These are phyloP conservation scores for Acanthosepion lycidas DNA, from an alignment of 2,888 invertebrate species.

Conservation along the genomic window DNA sequence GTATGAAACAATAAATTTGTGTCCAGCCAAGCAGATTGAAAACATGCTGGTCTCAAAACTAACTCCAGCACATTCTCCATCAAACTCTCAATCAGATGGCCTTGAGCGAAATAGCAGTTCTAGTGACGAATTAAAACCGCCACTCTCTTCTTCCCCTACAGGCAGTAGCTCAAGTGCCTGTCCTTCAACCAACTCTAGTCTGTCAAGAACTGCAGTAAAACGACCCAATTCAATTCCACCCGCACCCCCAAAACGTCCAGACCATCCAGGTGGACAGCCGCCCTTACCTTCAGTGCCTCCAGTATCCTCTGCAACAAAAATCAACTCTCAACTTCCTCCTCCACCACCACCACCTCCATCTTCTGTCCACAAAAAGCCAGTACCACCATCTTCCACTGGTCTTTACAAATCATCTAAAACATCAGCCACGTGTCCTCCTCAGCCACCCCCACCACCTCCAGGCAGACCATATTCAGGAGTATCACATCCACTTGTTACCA, in stretches of 20 bases:
- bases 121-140: neutral
- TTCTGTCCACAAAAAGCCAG: neutral
- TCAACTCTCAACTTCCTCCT: neutral
- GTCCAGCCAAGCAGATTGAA: neutral
- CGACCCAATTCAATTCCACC: slow-evolving; percentile 24
- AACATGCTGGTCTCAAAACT: neutral
- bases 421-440: neutral
- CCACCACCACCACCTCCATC: neutral
- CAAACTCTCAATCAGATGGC: neutral
- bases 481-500: neutral
- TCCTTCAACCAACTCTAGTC: neutral
- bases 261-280: neutral
- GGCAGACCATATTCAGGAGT: neutral
- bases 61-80: neutral
- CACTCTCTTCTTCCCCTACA: neutral
- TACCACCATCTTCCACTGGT: neutral
- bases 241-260: slow-evolving; percentile 34
- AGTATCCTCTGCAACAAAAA: neutral
- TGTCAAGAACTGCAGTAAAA: neutral
- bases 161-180: neutral
- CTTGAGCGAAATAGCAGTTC: neutral
- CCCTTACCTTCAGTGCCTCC: neutral
- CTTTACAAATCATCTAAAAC: neutral
- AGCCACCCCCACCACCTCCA: neutral
- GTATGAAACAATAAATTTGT: neutral